Evolutionary conservation across 2,797 vertebrate species (phyloP), one percentile per base, ranked within the genome.

Genomic region (Pteronotus mesoamericanus): DNA sequence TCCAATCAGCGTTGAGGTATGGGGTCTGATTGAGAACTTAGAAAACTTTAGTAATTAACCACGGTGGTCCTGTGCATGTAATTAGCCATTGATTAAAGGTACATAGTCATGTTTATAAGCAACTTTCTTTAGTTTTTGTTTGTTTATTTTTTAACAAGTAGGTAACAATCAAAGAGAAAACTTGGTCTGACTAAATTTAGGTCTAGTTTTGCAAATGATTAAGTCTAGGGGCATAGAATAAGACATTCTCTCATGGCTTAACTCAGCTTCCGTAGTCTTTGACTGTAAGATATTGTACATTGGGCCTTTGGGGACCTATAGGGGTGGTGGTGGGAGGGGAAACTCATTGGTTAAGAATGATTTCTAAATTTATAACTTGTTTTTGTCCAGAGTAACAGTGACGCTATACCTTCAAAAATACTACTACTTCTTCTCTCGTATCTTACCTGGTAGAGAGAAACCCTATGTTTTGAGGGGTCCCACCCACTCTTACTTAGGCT

Each of bases 311-410:
- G 42, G 53, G 12, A 74, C 48, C 68, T 55, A 0, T 44, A 4
- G 9, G 51, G 9, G 5, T 69, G 48, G 15, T 32, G 42, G n/a
- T 34, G 34, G 32, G 48, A 79, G 34, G 32, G 64, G 4, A 53
- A 86, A 55, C 16, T 78, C 39, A 55, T 21, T 71, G 75, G 29
- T 84, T 93, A 91, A 69, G 44, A 79, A 85, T 32, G 75, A 51
- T 93, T 91, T 96, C 14, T 86, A 79, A 93, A 93, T 95, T 78
- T 37, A 42, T n/a, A 66, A 22, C 4, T 89, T 59, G 10, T 95
- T 95, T 93, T 88, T 88, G 2, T 53, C 39, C 18, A 88, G 34
- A 87, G 26, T 68, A 71, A 53, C 46, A 86, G 16, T 69, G 68
- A 66, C 94, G n/a, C 55, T 82, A 1, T 42, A 51, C 9, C 22